phyloP scores from a whole-genome alignment of 2,888 invertebrate genomes.

The Amphipoea lucens region DNA sequence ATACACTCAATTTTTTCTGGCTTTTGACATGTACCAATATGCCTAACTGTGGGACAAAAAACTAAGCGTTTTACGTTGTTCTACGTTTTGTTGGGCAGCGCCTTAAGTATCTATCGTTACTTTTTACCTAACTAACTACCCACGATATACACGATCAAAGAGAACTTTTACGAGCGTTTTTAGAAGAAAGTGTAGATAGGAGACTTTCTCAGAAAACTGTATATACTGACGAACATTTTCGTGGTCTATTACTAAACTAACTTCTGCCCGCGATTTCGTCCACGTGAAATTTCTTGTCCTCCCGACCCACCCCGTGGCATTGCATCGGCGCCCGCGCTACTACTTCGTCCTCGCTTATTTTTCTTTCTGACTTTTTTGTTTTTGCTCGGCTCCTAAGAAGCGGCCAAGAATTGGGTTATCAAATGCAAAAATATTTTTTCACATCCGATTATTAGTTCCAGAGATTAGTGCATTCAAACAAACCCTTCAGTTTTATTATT shows the following conservation, averaged over 20 bases:
- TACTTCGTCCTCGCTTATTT: neutral
- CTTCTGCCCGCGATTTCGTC: neutral
- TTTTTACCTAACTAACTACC: conserved; percentile 28
- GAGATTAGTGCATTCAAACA: neutral
- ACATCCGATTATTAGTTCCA: neutral
- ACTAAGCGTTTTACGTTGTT: neutral
- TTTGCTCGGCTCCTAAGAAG: neutral
- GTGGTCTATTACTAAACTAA: conserved; percentile 15
- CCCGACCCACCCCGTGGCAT: neutral
- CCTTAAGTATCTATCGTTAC: conserved; percentile 14
- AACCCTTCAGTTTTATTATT: neutral
- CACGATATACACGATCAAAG: conserved; percentile 47
- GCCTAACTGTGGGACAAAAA: neutral
- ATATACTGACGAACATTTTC: conserved; percentile 4
- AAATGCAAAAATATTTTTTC: neutral
- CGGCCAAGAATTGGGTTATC: neutral
- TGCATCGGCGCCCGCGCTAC: neutral
- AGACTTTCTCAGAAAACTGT: conserved; percentile 10
- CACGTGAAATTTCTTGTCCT: neutral
- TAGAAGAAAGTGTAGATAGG: conserved; percentile 35
- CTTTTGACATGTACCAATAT: neutral
- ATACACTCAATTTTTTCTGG: neutral
- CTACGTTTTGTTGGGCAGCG: no score
- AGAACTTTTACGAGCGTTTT: conserved; percentile 49
- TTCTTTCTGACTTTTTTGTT: neutral